Conservation (phyloP, 2,888 invertebrate genomes). For the Lottia scabra region DNA sequence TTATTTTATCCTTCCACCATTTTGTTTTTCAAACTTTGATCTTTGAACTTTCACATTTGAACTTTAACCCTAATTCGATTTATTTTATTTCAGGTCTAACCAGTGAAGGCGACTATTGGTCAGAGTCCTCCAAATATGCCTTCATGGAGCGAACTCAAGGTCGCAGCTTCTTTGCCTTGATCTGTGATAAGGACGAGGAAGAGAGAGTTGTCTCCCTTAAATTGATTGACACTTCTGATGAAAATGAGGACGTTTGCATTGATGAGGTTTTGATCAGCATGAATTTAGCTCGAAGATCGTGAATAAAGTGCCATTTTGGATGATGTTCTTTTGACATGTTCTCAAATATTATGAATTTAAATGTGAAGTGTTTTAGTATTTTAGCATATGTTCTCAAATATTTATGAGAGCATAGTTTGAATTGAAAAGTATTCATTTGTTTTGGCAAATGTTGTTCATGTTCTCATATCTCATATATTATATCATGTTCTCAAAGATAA, state of each 20-base stretch:
- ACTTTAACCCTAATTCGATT: no score
- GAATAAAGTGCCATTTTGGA: neutral
- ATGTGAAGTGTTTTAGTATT: no score
- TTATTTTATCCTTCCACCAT: no score
- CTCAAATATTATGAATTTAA: no score
- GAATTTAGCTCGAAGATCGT: conserved; percentile 28
- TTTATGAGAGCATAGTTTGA: no score
- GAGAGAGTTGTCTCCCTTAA: conserved; percentile 36
- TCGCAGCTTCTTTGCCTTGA: conserved; percentile 44
- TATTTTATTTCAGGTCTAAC: conserved; percentile 34
- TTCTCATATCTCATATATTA: no score
- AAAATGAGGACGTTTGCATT: conserved; percentile 40
- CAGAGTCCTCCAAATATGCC: conserved; percentile 45
- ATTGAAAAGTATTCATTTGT: no score
- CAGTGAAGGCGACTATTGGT: conserved; percentile 33
- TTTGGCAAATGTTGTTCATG: no score
- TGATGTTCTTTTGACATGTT: neutral
- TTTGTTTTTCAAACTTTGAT: no score
- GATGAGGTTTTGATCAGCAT: conserved; percentile 41
- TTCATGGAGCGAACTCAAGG: conserved; percentile 41
- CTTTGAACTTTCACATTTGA: no score
- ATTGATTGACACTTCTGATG: conserved; percentile 46
- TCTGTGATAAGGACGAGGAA: conserved; percentile 26
- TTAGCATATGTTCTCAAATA: no score
- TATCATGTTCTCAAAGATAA: no score